Conservation (phyloP, 1,140 invertebrate genomes). For the Procambarus clarkii region DNA sequence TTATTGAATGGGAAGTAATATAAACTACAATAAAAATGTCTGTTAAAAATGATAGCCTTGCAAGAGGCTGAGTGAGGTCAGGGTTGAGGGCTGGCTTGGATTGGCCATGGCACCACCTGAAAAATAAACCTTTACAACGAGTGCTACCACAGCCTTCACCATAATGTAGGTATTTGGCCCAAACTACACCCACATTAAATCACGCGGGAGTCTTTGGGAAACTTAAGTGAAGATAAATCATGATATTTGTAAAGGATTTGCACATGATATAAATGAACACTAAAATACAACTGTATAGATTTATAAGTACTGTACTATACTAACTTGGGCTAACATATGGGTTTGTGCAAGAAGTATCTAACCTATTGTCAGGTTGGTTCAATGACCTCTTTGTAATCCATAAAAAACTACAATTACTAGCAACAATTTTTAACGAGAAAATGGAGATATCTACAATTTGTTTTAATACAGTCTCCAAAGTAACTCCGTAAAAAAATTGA, state of each 20-base stretch:
- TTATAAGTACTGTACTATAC: slow-evolving; percentile 7
- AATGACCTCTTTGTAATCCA: slow-evolving; percentile 6
- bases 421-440: neutral
- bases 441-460: neutral
- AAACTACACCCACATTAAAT: slow-evolving; percentile 34
- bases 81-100: slow-evolving; percentile 50
- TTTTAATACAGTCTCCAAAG: neutral
- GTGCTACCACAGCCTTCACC: slow-evolving; percentile 26
- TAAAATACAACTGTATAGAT: neutral
- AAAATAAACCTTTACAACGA: slow-evolving; percentile 53
- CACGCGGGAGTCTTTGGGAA: neutral
- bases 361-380: slow-evolving; percentile 17
- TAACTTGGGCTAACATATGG: slow-evolving; percentile 28
- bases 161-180: slow-evolving; percentile 36
- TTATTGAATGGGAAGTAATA: neutral
- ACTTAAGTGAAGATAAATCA: neutral
- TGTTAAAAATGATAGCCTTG: slow-evolving; percentile 40
- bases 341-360: slow-evolving; percentile 35
- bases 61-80: slow-evolving; percentile 39
- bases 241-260: neutral
- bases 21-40: slow-evolving; percentile 17
- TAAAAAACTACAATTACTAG: neutral
- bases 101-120: slow-evolving; percentile 31
- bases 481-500: neutral
- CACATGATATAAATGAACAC: neutral